A percentile compares a stretch with the other conserved stretches of the same genome.
Conservation (phyloP, 1,140 invertebrate genomes). For the Microplitis demolitor region DNA sequence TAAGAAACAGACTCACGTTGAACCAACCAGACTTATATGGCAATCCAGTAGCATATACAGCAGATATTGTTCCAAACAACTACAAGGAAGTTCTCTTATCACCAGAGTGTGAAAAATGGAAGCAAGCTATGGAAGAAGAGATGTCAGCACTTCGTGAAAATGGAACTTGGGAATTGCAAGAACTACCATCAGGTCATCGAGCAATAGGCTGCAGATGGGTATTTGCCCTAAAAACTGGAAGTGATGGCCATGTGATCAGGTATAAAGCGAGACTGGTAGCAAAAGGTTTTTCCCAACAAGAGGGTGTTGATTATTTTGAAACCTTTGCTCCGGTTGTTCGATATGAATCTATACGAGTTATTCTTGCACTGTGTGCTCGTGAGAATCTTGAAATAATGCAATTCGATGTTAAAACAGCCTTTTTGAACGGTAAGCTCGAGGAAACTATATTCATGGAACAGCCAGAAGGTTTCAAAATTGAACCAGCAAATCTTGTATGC, state of each 20-base stretch:
- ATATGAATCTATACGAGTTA: background rate
- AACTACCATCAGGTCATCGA: no score
- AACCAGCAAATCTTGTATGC: slow-evolving; percentile 32
- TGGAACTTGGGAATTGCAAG: no score
- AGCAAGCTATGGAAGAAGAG: background rate
- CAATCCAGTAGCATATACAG: no score
- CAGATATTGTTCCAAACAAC: no score
- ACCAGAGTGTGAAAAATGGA: background rate
- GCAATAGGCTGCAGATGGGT: slow-evolving; percentile 43
- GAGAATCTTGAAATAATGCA: no score
- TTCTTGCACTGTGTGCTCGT: no score
- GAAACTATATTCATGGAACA: slow-evolving; percentile 30
- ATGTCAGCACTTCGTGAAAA: no score
- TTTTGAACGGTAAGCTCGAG: slow-evolving; percentile 16
- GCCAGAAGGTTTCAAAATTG: slow-evolving; percentile 33
- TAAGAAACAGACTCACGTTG: no score
- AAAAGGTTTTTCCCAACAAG: background rate
- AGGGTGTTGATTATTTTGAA: background rate
- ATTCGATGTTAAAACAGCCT: slow-evolving; percentile 21
- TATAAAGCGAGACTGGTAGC: background rate
- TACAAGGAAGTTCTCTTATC: no score
- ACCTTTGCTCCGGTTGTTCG: background rate
- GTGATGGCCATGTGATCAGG: background rate
- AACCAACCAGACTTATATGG: background rate
- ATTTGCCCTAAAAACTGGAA: slow-evolving; percentile 46